A percentile compares a stretch with the other conserved stretches of the same genome.
Conservation (phyloP, 2,113 vertebrate genomes). For the Petroica traversi region DNA sequence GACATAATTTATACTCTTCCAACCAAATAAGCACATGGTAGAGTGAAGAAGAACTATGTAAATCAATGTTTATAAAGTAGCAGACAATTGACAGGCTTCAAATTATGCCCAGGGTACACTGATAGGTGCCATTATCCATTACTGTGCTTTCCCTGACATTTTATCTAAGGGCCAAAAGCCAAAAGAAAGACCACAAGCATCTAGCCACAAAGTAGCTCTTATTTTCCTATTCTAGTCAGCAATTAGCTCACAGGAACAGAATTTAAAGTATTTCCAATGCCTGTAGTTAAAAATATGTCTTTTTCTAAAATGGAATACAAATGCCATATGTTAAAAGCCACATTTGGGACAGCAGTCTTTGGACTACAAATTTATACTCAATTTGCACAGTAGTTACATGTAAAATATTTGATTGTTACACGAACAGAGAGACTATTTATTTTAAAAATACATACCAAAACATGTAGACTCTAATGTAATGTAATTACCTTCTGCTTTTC, state of each 20-base stretch:
- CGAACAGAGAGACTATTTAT: not conserved
- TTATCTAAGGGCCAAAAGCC: constrained; percentile 52
- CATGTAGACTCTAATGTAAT: not conserved
- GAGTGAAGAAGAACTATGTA: constrained; percentile 8
- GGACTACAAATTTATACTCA: not conserved
- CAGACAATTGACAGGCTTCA: constrained; percentile 29
- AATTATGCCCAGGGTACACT: not conserved
- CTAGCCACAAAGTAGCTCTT: constrained; percentile 53
- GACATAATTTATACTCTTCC: constrained; percentile 29
- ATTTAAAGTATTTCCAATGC: constrained; percentile 62
- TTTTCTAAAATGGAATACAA: constrained; percentile 50
- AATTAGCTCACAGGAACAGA: constrained; percentile 61
- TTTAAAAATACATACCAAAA: not conserved
- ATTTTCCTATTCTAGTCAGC: constrained; percentile 53
- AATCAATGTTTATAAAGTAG: constrained; percentile 41
- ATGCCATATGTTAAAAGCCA: not conserved
- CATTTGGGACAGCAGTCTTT: not conserved
- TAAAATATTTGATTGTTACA: not conserved
- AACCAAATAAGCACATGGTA: constrained; percentile 1
- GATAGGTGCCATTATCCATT: not conserved
- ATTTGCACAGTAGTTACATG: not conserved
- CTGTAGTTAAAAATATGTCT: constrained; percentile 50
- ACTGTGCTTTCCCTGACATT: constrained; percentile 26
- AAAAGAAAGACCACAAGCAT: constrained; percentile 55
- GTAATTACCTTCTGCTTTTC: constrained; percentile 27